A percentile compares a stretch with the other conserved stretches of the same genome.
Evolutionary conservation across 2,888 invertebrate species (phyloP).

Genomic region (Idaea biselata): DNA sequence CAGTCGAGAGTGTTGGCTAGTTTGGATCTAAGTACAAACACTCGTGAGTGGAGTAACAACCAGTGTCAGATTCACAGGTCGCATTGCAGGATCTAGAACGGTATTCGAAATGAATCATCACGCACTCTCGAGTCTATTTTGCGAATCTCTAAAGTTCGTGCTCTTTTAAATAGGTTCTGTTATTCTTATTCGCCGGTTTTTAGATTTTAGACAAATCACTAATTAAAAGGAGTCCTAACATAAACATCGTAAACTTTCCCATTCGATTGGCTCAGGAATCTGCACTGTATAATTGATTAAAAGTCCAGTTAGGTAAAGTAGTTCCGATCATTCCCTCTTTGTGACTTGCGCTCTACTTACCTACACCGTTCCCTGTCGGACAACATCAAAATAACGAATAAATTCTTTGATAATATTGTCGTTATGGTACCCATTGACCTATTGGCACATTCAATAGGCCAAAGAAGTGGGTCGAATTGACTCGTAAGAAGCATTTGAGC

Average conservation of each 20-base stretch:
- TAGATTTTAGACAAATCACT: too few relatives aligned
- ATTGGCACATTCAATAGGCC: conserved; percentile 1
- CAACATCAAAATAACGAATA: background rate
- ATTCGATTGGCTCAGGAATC: background rate
- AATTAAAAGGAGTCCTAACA: too few relatives aligned
- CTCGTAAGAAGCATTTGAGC: background rate
- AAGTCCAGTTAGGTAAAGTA: background rate
- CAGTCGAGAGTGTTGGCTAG: too few relatives aligned
- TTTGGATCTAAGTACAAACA: too few relatives aligned
- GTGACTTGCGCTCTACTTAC: background rate
- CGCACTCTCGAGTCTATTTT: too few relatives aligned
- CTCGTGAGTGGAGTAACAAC: too few relatives aligned
- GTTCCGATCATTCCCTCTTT: background rate
- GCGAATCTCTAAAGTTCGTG: too few relatives aligned
- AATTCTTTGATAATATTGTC: background rate
- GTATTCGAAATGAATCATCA: too few relatives aligned
- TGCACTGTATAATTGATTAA: background rate
- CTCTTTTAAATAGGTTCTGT: too few relatives aligned
- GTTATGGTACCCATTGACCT: background rate
- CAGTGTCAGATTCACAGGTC: too few relatives aligned
- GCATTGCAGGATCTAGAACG: too few relatives aligned
- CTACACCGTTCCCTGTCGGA: background rate
- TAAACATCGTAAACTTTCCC: background rate
- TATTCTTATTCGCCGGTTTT: too few relatives aligned
- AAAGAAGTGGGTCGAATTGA: background rate